Conservation (phyloP, 2,113 vertebrate genomes). For the Eira barbara region DNA sequence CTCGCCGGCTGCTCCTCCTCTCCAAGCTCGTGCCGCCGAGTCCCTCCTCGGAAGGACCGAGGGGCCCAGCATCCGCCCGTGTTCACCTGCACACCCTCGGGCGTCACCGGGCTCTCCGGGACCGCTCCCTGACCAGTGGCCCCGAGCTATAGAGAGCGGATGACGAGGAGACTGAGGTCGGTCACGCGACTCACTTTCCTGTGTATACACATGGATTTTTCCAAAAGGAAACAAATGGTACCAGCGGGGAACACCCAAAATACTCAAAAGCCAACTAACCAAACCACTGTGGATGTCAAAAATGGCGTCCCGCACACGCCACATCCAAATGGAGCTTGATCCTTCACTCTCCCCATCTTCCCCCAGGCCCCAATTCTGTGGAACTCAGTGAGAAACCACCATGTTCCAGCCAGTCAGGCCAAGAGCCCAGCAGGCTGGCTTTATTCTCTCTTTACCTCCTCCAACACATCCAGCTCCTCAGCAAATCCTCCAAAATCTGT, state of each 20-base stretch:
- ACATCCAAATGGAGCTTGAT: not conserved
- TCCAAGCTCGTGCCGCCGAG: not conserved
- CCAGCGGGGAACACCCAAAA: no score
- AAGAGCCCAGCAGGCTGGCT: not conserved
- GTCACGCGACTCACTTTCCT: not conserved
- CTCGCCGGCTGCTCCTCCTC: not conserved
- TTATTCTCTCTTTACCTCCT: not conserved
- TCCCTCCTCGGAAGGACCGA: not conserved
- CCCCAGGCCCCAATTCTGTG: not conserved
- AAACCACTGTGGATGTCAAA: not conserved
- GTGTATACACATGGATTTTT: not conserved
- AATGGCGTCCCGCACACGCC: not conserved
- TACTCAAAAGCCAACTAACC: not conserved
- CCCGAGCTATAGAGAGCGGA: no score
- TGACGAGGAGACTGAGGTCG: not conserved
- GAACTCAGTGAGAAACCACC: not conserved
- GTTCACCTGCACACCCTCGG: not conserved
- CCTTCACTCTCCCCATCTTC: accelerated
- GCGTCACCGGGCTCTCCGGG: not conserved
- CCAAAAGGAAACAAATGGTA: not conserved
- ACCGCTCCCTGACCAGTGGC: not conserved
- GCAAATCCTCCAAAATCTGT: not conserved
- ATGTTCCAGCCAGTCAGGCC: not conserved
- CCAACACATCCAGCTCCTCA: no score
- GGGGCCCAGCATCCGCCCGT: not conserved